phyloP scores from a whole-genome alignment of 2,888 invertebrate species.

The Spisula solida region DNA sequence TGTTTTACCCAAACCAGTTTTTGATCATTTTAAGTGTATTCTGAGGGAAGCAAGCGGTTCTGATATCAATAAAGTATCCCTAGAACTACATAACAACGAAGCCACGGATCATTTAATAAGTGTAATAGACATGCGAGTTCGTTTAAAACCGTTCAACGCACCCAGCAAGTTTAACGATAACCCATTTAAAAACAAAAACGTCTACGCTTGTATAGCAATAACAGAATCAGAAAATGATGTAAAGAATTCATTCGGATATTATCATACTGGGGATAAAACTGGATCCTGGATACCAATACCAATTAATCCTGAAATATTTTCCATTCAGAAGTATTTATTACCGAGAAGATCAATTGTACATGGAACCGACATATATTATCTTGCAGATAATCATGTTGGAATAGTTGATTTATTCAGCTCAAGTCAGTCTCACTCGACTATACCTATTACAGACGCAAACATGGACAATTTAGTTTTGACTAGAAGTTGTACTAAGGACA shows the following conservation, averaged over 20 bases:
- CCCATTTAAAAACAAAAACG: neutral
- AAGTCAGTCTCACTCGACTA: neutral
- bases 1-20: neutral
- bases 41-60: conserved; percentile 19
- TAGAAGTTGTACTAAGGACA: neutral
- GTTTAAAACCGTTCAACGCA: neutral
- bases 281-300: conserved; percentile 9
- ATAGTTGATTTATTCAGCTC: neutral
- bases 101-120: neutral
- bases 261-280: neutral
- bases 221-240: neutral
- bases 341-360: neutral
- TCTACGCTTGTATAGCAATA: conserved; percentile 12
- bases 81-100: neutral
- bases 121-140: conserved; percentile 36
- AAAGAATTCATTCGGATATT: neutral
- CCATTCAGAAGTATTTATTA: neutral
- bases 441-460: neutral
- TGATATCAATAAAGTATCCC: conserved; percentile 4
- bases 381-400: neutral
- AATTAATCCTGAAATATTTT: neutral
- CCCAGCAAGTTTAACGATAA: neutral
- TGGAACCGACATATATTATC: neutral
- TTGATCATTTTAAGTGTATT: conserved; percentile 14
- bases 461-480: neutral